Evolutionary conservation across 2,888 invertebrate genomes (phyloP), one percentile per base, ranked within the genome.

Genomic region (Drosophila anomalata): DNA sequence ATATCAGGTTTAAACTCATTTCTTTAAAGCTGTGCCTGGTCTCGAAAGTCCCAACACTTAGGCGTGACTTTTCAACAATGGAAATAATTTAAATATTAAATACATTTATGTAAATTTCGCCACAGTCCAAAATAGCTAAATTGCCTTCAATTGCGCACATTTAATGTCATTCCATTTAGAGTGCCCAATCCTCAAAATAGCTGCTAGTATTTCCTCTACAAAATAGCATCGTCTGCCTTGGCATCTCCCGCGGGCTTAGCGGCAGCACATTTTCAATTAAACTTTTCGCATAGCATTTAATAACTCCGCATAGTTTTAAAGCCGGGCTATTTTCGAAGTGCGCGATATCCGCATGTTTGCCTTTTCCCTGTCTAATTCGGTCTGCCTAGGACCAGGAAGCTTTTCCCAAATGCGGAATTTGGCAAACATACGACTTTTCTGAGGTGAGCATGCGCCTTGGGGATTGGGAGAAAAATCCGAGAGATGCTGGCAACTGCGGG

Each of bases 41-140:
- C 29, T 12, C 14, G 61, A 9, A 14, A 9, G 12, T 42, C 39
- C 11, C 24, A 54, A 62, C 59, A 52, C 54, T 67, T 75, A 61
- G 84, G 81, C 76, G 81, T 76, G 82, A 52, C 69, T 79, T 59
- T 53, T 63, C 67, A 60, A 59, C 56, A 48, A 73, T 67, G 73
- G 67, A 79, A 74, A 82, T 79, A 76, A 87, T 87, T 88, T 86
- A 79, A 85, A 82, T 86, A 85, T 79, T 87, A 79, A 86, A 86
- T 82, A 87, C 79, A 87, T 82, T 88, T 85, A 85, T 84, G 78
- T 78, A 72, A 87, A 88, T 86, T 76, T 58, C 51, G 55, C 57
- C 62, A 7, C 56, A 9, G 63, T 20, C 57, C 67, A 63, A 72
- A 50, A 55, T 77, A 73, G 87, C 82, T 77, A 77, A 81, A 87